Evolutionary conservation across 2,888 invertebrate genomes (phyloP).

Genomic region (Tenthredo scrophulariae): DNA sequence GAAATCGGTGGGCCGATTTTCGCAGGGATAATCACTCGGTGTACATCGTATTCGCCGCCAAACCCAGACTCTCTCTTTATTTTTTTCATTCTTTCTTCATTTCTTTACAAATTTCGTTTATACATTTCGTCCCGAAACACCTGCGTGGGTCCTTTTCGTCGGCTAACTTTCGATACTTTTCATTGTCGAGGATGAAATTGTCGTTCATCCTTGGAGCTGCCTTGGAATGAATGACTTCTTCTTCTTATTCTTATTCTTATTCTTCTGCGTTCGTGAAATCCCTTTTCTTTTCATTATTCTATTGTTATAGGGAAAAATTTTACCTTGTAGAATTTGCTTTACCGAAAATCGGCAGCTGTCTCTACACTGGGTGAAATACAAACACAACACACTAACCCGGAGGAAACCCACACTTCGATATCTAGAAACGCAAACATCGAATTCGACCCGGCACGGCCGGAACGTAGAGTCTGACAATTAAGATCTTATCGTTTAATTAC

Average conservation of each 20-base stretch:
- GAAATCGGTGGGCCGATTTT: background rate
- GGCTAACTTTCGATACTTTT: slow-evolving; percentile 33
- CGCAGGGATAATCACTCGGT: slow-evolving; percentile 11
- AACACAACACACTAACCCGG: background rate
- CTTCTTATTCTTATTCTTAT: slow-evolving; percentile 27
- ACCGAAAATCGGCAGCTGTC: slow-evolving; percentile 25
- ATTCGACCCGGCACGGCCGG: slow-evolving; percentile 28
- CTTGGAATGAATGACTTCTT: background rate
- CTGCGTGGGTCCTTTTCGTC: slow-evolving; percentile 60
- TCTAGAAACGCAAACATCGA: slow-evolving; percentile 38
- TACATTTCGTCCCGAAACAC: slow-evolving; percentile 61
- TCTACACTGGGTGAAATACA: background rate
- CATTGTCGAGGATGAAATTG: slow-evolving; percentile 38
- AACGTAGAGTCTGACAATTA: slow-evolving; percentile 65
- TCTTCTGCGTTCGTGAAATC: slow-evolving; percentile 12
- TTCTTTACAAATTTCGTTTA: slow-evolving; percentile 15
- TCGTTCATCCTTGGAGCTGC: slow-evolving; percentile 22
- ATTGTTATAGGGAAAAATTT: background rate
- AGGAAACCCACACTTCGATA: background rate
- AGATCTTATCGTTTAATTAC: slow-evolving; percentile 73
- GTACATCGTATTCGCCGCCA: background rate
- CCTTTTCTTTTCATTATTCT: slow-evolving; percentile 31
- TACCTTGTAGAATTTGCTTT: background rate
- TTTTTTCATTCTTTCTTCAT: background rate
- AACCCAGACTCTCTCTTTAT: background rate